phyloP scores from a whole-genome alignment of 1,140 invertebrate species.

The Drosophila persimilis region DNA sequence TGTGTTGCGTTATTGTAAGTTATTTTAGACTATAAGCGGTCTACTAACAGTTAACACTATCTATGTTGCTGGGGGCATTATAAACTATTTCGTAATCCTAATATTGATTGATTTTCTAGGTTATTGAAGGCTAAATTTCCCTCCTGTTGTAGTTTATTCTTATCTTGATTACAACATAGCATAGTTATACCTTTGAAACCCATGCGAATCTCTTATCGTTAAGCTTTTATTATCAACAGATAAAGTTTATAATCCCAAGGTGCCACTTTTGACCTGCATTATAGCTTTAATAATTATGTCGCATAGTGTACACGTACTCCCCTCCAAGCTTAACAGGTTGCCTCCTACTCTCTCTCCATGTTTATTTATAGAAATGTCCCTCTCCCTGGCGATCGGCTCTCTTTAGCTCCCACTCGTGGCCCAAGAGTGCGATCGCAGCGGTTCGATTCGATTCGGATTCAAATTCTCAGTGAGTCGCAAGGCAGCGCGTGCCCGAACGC shows the following conservation, averaged over 20 bases:
- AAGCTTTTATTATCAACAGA: neutral
- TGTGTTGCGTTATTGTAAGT: neutral
- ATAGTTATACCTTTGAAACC: no score
- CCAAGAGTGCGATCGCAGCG: conserved; percentile 3
- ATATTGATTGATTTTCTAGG: no score
- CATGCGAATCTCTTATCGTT: no score
- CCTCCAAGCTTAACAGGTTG: conserved; percentile 35
- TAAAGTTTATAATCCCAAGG: neutral
- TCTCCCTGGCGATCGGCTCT: neutral
- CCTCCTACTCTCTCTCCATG: conserved; percentile 7
- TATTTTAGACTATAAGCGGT: no score
- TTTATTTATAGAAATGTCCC: conserved; percentile 34
- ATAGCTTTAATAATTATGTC: conserved; percentile 12
- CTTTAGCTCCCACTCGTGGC: conserved; percentile 1
- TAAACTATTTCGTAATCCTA: no score
- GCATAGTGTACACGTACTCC: conserved; percentile 23
- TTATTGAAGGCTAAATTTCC: no score
- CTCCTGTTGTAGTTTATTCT: no score
- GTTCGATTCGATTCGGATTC: conserved; percentile 23
- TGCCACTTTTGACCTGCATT: conserved; percentile 1
- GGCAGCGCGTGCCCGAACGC: conserved; percentile 46
- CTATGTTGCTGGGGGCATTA: no score
- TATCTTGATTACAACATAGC: no score
- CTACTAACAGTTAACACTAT: no score
- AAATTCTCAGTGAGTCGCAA: conserved; percentile 47